These are phyloP conservation scores for Coelopa frigida DNA, from an alignment of 1,140 invertebrate genomes.

Conservation along the genomic window DNA sequence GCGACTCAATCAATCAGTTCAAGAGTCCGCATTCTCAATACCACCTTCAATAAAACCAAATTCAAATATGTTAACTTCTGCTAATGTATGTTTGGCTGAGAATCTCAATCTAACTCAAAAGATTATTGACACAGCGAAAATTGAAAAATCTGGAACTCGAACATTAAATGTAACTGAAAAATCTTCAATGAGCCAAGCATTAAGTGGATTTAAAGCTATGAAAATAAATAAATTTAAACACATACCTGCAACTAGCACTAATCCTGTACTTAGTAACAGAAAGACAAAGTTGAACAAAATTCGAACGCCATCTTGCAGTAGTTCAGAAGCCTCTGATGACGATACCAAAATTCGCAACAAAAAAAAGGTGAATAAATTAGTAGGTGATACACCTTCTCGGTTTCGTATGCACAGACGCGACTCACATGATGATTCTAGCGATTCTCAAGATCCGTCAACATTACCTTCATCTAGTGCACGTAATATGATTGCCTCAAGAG, in stretches of 20 bases:
- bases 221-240: slow-evolving; percentile 47
- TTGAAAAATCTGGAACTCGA: too few relatives aligned
- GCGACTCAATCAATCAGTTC: slow-evolving; percentile 51
- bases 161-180: slow-evolving; percentile 8
- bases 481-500: background rate
- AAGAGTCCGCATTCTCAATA: slow-evolving; percentile 42
- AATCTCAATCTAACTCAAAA: slow-evolving; percentile 41
- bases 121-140: too few relatives aligned
- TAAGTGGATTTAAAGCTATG: slow-evolving; percentile 32
- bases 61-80: slow-evolving; percentile 31
- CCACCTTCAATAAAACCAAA: slow-evolving; percentile 25
- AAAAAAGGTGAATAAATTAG: slow-evolving; percentile 63
- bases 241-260: slow-evolving; percentile 49
- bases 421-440: slow-evolving; percentile 71
- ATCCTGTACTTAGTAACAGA: slow-evolving; percentile 48
- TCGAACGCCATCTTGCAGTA: slow-evolving; percentile 78
- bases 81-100: slow-evolving; percentile 28
- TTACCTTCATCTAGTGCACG: slow-evolving; percentile 40
- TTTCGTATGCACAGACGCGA: slow-evolving; percentile 59
- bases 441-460: slow-evolving; percentile 62
- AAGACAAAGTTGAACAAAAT: slow-evolving; percentile 66
- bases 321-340: slow-evolving; percentile 85
- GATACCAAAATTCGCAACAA: slow-evolving; percentile 78
- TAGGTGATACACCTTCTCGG: slow-evolving; percentile 47
- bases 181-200: slow-evolving; percentile 28